Evolutionary conservation across 2,797 vertebrate genomes (phyloP).

Genomic region (Galaxias olidus): DNA sequence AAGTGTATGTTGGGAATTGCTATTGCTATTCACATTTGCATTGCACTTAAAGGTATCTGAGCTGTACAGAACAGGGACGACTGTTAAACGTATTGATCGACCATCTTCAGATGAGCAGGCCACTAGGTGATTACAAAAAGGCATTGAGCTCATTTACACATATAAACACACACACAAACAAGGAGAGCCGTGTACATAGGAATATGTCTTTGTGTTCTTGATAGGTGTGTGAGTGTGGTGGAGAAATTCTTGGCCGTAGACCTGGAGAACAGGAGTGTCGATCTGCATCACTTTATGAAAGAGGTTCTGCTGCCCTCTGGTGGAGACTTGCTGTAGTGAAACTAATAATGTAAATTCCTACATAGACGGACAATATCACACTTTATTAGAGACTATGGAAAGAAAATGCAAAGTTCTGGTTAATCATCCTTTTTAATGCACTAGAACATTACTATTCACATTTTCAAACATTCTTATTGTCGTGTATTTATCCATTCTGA

Average conservation of each 20-base stretch:
- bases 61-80: slow-evolving; percentile 76
- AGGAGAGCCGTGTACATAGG: background rate
- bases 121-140: slow-evolving; percentile 61
- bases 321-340: slow-evolving; percentile 53
- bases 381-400: no score
- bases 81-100: slow-evolving; percentile 75
- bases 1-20: no score
- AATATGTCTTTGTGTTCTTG: slow-evolving; percentile 18
- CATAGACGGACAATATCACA: background rate
- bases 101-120: slow-evolving; percentile 71
- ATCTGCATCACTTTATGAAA: slow-evolving; percentile 83
- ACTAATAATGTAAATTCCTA: background rate
- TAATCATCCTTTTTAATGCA: no score
- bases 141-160: no score
- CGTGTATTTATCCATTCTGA: no score
- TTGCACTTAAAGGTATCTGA: slow-evolving; percentile 74
- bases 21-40: no score
- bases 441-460: no score
- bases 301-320: slow-evolving; percentile 81
- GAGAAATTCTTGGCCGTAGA: slow-evolving; percentile 86
- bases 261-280: slow-evolving; percentile 81
- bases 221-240: slow-evolving; percentile 82
- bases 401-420: no score
- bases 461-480: no score
- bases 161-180: no score